These are phyloP conservation scores for Lasioglossum zephyrum DNA, from an alignment of 2,888 invertebrate species.

Conservation along the genomic window DNA sequence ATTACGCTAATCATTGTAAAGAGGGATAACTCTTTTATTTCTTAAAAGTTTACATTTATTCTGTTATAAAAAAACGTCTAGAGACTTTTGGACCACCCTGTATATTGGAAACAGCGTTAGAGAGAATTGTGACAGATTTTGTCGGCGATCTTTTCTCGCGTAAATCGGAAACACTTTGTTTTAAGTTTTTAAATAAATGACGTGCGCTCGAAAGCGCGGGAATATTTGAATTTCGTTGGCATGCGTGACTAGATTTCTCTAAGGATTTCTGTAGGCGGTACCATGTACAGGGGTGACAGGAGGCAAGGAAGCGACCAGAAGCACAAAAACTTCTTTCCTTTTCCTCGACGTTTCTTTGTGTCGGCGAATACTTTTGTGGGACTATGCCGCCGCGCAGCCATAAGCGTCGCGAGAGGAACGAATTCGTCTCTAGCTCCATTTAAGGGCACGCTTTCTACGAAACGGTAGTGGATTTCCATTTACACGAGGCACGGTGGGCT, in stretches of 20 bases:
- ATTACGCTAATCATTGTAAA: background rate
- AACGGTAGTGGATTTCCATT: conserved; percentile 36
- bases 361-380: conserved; percentile 16
- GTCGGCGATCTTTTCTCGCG: background rate
- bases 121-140: background rate
- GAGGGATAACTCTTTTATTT: background rate
- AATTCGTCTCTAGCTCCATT: conserved; percentile 41
- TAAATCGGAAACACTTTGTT: background rate
- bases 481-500: background rate
- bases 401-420: conserved; percentile 34
- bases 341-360: conserved; percentile 14
- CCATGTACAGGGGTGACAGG: background rate
- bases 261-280: conserved; percentile 11
- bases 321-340: conserved; percentile 22
- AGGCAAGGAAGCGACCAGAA: background rate
- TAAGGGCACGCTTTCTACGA: conserved; percentile 52
- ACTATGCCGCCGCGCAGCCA: conserved; percentile 10
- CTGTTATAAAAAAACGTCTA: background rate
- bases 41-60: background rate
- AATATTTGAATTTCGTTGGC: background rate
- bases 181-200: background rate
- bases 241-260: background rate
- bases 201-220: background rate
- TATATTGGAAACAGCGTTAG: background rate
- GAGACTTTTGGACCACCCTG: background rate